A percentile compares a stretch with the other conserved stretches of the same genome.
Evolutionary conservation across 2,113 vertebrate species (phyloP).

Genomic region (Petrocephalus zakoni): DNA sequence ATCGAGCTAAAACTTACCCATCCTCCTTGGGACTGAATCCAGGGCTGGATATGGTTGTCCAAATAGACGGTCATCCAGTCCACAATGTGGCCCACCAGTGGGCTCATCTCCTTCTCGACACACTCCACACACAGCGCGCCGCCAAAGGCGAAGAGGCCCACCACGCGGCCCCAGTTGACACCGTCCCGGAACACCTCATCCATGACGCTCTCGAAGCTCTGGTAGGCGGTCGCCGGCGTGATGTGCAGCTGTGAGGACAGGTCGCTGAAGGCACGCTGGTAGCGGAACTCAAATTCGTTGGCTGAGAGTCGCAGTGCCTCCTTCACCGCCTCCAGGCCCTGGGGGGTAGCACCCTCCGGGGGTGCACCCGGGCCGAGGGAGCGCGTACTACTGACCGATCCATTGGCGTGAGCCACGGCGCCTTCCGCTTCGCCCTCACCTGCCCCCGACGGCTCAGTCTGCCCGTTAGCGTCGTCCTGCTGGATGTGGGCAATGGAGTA

Average conservation of each 20-base stretch:
- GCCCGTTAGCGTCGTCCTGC: constrained; percentile 53
- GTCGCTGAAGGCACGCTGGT: constrained; percentile 85
- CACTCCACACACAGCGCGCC: constrained; percentile 93
- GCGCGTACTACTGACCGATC: constrained; percentile 60
- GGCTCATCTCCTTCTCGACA: constrained; percentile 94
- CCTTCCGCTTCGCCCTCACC: constrained; percentile 55
- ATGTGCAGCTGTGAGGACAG: constrained; percentile 95
- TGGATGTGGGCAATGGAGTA: constrained; percentile 73
- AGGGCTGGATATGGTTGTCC: constrained; percentile 88
- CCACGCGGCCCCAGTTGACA: constrained; percentile 97
- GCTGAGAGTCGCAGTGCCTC: constrained; percentile 80
- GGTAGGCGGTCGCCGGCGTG: constrained; percentile 86
- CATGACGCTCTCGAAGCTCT: constrained; percentile 95
- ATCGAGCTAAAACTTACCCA: constrained; percentile 76
- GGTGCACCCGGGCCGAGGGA: constrained; percentile 56
- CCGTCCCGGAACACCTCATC: constrained; percentile 94
- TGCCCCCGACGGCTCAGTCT: constrained; percentile 49
- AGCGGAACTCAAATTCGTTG: constrained; percentile 94
- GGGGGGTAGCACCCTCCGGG: constrained; percentile 54
- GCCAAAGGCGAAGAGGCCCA: constrained; percentile 94
- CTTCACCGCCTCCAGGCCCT: constrained; percentile 63
- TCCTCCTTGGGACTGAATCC: constrained; percentile 92
- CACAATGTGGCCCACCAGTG: constrained; percentile 79
- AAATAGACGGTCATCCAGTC: constrained; percentile 95
- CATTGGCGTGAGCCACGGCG: constrained; percentile 67